Evolutionary conservation across 2,797 vertebrate genomes (phyloP).

Genomic region (Dallia pectoralis): DNA sequence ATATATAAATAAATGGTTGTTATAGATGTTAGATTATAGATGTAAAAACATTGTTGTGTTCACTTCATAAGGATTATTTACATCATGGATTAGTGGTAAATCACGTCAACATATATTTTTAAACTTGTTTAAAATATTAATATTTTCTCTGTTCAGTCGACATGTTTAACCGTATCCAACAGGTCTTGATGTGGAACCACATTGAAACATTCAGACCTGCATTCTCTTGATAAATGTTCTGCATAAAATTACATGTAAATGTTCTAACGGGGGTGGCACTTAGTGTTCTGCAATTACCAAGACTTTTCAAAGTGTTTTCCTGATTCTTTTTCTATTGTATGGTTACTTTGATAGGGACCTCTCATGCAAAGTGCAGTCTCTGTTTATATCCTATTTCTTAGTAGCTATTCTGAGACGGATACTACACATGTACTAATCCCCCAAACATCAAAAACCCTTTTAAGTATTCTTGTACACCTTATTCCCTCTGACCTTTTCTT

Average conservation of each 20-base stretch:
- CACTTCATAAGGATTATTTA: neutral
- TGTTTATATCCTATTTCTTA: conserved; percentile 16
- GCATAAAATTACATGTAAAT: neutral
- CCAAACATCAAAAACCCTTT: conserved; percentile 16
- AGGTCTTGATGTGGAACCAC: neutral
- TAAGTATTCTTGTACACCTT: conserved; percentile 2
- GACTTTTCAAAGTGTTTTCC: neutral
- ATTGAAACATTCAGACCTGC: neutral
- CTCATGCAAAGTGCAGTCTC: conserved; percentile 10
- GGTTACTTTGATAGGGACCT: neutral
- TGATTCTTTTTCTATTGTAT: neutral
- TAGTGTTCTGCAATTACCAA: neutral
- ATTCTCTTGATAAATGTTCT: neutral
- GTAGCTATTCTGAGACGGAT: neutral
- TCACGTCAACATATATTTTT: neutral
- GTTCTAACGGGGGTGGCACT: neutral
- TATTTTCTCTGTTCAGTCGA: neutral
- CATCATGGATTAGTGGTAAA: neutral
- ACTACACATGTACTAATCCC: neutral
- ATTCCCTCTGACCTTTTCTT: neutral
- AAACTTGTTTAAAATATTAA: neutral
- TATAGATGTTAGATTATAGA: conserved; percentile 4
- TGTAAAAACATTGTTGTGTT: neutral
- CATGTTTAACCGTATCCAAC: neutral
- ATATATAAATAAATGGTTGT: conserved; percentile 13